phyloP scores from a whole-genome alignment of 2,113 vertebrate species.

The Polyodon spathula region DNA sequence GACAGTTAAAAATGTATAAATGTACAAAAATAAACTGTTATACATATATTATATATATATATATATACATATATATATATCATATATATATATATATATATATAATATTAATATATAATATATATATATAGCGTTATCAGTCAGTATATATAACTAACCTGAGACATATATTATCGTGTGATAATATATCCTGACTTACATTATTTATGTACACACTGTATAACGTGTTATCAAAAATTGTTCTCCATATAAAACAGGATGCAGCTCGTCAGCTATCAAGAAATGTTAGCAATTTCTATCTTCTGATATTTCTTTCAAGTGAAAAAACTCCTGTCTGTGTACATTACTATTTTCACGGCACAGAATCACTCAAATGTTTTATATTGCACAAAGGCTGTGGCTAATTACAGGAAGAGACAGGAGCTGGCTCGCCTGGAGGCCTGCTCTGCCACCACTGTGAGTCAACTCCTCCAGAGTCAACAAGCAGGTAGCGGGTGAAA shows the following conservation, averaged over 20 bases:
- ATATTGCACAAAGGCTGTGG: conserved; percentile 55
- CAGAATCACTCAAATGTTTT: conserved; percentile 46
- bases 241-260: background rate
- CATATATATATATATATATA: no score
- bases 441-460: conserved; percentile 46
- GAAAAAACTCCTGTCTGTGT: conserved; percentile 58
- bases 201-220: no score
- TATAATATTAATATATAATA: no score
- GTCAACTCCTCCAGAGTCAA: conserved; percentile 45
- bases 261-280: conserved; percentile 4
- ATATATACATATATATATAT: no score
- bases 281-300: conserved; percentile 3
- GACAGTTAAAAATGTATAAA: no score
- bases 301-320: conserved; percentile 26
- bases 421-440: conserved; percentile 42
- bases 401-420: conserved; percentile 74
- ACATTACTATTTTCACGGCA: conserved; percentile 43
- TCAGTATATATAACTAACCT: no score
- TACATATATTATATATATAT: no score
- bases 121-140: no score
- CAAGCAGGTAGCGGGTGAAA: conserved; percentile 62
- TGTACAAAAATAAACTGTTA: no score
- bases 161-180: no score
- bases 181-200: no score
- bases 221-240: no score